Base-by-base conservation (phyloP, 2,113 vertebrate species). In the Kobus ellipsiprymnus region DNA sequence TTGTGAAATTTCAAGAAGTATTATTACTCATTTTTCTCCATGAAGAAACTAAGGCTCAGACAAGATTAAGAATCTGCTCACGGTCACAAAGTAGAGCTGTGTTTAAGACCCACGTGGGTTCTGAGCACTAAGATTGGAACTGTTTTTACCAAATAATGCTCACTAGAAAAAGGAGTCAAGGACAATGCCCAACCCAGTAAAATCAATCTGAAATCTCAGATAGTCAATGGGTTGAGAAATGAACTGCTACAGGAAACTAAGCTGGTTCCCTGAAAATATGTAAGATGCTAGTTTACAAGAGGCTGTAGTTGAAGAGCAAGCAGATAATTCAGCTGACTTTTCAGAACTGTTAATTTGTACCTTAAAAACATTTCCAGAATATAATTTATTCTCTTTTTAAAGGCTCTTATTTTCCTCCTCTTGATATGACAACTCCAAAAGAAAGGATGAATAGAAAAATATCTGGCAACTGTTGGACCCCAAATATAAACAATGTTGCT, bases 381-480 rank as follows among this genome's bases (percentile, higher is more conserved):
- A 94, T 77, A 57, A 96, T 78, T 96, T 85, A 77, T 78, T 55
- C n/a, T 67, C 17, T 94, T 83, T 83, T 67, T 91, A 96, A 67
- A 88, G 29, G 30, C 27, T 88, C 67, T 87, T 57, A 1, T 67
- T 85, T 74, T 40, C 40, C 36, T 67, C 44, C 48, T 67, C 44
- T 27, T 85, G 25, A 40, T 57, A 90, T 71, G 67, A 95, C 29
- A 93, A 90, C 14, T 86, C 16, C n/a, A 25, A 93, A 81, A 95
- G 40, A 54, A 83, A 96, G 46, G 17, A 81, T 54, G 2, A 44
- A 21, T 46, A 48, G 21, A 16, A 93, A 96, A 93, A 71, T 27
- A 80, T 59, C 29, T 83, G 46, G 33, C 50, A 57, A 78, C 7
- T 67, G 40, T 25, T 91, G 71, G 13, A 95, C 71, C 25, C 19